Percentiles rank a stretch among this genome's conserved stretches.
Evolutionary conservation across 2,888 invertebrate genomes (phyloP).

Genomic region (Parnassius orleans): DNA sequence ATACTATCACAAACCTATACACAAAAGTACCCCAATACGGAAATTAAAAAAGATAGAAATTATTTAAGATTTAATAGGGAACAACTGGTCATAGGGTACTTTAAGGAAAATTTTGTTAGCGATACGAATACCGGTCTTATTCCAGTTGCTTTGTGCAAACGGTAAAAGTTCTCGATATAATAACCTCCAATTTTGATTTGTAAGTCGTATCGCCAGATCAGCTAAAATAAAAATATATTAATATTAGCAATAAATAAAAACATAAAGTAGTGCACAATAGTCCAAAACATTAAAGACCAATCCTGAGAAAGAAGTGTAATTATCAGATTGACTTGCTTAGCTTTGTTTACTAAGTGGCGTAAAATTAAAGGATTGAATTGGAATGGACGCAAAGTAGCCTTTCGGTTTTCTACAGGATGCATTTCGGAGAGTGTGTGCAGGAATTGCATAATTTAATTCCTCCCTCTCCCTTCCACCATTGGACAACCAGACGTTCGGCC

Average conservation of each 20-base stretch:
- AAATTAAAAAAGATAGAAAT: no score
- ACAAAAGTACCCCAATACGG: no score
- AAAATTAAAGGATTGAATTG: background rate
- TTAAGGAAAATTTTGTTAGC: slow-evolving; percentile 79
- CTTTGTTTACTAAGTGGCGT: background rate
- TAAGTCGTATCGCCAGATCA: slow-evolving; percentile 73
- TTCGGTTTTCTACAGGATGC: no score
- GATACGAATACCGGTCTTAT: slow-evolving; percentile 71
- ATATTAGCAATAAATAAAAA: no score
- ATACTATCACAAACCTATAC: slow-evolving; percentile 19
- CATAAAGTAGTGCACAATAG: no score
- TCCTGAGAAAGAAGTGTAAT: background rate
- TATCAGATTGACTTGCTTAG: background rate
- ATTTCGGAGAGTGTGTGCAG: no score
- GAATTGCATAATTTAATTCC: no score
- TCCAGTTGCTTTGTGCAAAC: slow-evolving; percentile 77
- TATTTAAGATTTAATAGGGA: slow-evolving; percentile 34
- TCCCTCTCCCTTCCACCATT: no score
- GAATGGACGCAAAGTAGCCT: no score
- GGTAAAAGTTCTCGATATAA: slow-evolving; percentile 81
- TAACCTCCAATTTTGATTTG: slow-evolving; percentile 82
- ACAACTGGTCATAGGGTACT: slow-evolving; percentile 70
- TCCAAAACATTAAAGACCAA: no score
- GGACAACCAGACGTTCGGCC: no score
- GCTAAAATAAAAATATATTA: slow-evolving; percentile 61